Conservation (phyloP, 1,140 invertebrate species). For the Chymomyza costata region DNA sequence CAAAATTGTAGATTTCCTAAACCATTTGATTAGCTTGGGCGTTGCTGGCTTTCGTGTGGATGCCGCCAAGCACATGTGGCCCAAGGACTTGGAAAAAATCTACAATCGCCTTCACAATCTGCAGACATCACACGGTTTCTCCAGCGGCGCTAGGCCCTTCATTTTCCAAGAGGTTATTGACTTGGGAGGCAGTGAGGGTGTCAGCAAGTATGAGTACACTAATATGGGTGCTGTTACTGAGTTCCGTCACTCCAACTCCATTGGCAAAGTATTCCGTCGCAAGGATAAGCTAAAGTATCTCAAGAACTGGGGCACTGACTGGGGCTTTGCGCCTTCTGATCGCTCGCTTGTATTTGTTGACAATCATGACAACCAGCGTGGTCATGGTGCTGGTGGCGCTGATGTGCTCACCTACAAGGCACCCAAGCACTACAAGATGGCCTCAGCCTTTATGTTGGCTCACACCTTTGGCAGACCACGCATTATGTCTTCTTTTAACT, state of each 20-base stretch:
- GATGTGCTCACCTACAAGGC: constrained; percentile 81
- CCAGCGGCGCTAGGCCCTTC: constrained; percentile 78
- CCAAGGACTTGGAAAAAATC: constrained; percentile 77
- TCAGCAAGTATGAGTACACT: constrained; percentile 79
- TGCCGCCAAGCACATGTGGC: constrained; percentile 88
- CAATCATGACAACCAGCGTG: constrained; percentile 84
- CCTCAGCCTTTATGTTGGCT: constrained; percentile 86
- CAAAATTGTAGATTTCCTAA: constrained; percentile 82
- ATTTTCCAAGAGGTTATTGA: constrained; percentile 92
- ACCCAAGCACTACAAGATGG: constrained; percentile 83
- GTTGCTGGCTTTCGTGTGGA: constrained; percentile 86
- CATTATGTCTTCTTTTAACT: constrained; percentile 86
- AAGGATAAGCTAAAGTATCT: constrained; percentile 78
- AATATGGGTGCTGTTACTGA: constrained; percentile 84
- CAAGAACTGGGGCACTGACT: constrained; percentile 77
- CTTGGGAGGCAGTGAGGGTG: constrained; percentile 77
- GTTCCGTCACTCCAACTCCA: constrained; percentile 80
- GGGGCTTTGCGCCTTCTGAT: constrained; percentile 76
- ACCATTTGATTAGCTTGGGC: constrained; percentile 82
- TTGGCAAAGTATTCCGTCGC: constrained; percentile 79
- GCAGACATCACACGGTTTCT: constrained; percentile 79
- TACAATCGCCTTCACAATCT: constrained; percentile 77
- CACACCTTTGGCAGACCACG: constrained; percentile 84
- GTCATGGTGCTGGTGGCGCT: constrained; percentile 74
- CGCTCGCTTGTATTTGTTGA: constrained; percentile 78